A percentile compares a stretch with the other conserved stretches of the same genome.
These are phyloP conservation scores for Pelodytes ibericus DNA, from an alignment of 2,797 vertebrate genomes.

Conservation along the genomic window DNA sequence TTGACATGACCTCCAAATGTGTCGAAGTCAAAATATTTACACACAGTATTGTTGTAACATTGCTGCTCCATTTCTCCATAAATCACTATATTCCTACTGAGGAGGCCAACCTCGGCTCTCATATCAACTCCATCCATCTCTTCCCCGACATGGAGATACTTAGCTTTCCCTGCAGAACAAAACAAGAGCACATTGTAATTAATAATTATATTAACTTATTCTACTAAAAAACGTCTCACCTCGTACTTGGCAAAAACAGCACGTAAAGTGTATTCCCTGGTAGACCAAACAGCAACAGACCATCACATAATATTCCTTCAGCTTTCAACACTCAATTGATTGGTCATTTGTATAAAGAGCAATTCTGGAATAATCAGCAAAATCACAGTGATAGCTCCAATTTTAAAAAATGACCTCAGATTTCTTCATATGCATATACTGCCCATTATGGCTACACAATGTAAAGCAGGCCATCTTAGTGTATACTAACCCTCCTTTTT, in stretches of 20 bases:
- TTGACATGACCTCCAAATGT: constrained; percentile 96
- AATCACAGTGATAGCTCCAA: no score
- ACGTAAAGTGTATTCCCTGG: constrained; percentile 5
- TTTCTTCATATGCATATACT: no score
- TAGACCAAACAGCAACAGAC: constrained; percentile 18
- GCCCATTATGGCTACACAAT: no score
- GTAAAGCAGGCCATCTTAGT: no score
- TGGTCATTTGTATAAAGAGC: no score
- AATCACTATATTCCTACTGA: constrained; percentile 85
- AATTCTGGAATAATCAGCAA: no score
- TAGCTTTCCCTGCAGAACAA: constrained; percentile 78
- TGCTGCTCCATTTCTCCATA: constrained; percentile 82
- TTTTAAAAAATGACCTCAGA: no score
- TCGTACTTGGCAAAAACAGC: constrained; percentile 36
- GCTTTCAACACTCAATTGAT: background rate
- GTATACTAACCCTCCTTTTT: no score
- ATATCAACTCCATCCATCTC: constrained; percentile 89
- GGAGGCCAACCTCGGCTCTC: constrained; percentile 90
- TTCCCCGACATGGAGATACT: constrained; percentile 86
- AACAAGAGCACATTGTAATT: constrained; percentile 10
- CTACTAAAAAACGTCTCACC: constrained; percentile 8
- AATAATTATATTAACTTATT: constrained; percentile 4
- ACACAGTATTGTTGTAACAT: constrained; percentile 85
- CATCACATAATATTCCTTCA: background rate
- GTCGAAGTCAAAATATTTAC: constrained; percentile 92